A percentile compares a stretch with the other conserved stretches of the same genome.
These are phyloP conservation scores for Diceros bicornis DNA, from an alignment of 2,797 vertebrate species.

Conservation along the genomic window DNA sequence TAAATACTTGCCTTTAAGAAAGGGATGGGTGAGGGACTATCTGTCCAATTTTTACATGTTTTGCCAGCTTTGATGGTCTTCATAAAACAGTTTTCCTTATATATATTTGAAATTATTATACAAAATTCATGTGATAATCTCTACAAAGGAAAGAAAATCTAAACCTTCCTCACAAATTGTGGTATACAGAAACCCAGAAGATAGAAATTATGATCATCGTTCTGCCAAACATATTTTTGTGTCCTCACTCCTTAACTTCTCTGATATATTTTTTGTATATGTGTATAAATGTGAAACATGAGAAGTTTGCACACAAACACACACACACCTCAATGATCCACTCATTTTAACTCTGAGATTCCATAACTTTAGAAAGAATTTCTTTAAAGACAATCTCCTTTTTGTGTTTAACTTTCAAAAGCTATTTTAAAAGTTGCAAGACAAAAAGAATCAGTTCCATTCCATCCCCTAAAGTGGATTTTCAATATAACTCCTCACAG, in stretches of 20 bases:
- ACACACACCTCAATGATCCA: not conserved
- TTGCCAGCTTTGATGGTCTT: not conserved
- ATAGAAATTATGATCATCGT: not conserved
- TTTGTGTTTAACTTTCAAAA: conserved; percentile 8
- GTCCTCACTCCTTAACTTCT: not conserved
- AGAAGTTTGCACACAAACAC: not conserved
- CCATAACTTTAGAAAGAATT: not conserved
- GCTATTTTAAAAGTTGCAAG: not conserved
- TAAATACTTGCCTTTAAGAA: not conserved
- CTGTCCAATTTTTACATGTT: not conserved
- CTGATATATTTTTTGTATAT: not conserved
- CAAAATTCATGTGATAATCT: not conserved
- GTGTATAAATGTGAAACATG: not conserved
- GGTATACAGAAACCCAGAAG: not conserved
- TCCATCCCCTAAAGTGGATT: not conserved
- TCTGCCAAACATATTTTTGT: not conserved
- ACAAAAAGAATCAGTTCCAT: not conserved
- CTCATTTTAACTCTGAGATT: not conserved
- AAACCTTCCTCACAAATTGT: not conserved
- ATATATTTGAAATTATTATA: not conserved
- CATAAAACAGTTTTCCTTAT: not conserved
- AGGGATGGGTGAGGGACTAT: not conserved
- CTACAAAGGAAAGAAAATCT: not conserved
- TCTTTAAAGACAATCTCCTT: not conserved
- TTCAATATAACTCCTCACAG: not conserved